A percentile compares a stretch with the other conserved stretches of the same genome.
Conservation (phyloP, 1,140 invertebrate species). For the Rhizoglyphus robini region DNA sequence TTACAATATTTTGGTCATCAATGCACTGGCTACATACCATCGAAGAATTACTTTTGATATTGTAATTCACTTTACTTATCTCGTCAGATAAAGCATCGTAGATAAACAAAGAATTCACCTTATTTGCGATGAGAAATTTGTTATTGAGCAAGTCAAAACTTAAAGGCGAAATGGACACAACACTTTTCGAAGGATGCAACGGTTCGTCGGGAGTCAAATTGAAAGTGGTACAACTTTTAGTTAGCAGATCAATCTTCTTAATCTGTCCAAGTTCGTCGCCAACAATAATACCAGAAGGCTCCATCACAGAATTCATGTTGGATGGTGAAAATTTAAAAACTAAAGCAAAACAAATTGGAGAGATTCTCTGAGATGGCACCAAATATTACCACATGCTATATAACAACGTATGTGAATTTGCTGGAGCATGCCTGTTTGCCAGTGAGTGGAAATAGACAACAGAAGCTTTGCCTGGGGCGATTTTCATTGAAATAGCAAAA, state of each 20-base stretch:
- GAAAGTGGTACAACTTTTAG: neutral
- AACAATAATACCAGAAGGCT: constrained; percentile 14
- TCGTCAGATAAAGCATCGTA: constrained; percentile 17
- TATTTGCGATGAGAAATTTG: constrained; percentile 14
- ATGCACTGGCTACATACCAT: constrained; percentile 19
- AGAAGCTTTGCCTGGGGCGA: no score
- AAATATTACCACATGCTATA: neutral
- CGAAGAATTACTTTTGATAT: neutral
- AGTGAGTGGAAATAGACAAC: neutral
- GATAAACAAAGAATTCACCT: constrained; percentile 6
- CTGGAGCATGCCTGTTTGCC: neutral
- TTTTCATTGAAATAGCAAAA: no score
- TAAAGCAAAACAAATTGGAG: neutral
- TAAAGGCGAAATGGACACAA: constrained; percentile 14
- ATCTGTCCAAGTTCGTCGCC: constrained; percentile 24
- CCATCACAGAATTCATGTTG: neutral
- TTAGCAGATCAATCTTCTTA: constrained; percentile 14
- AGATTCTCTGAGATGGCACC: neutral
- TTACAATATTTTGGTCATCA: constrained; percentile 19
- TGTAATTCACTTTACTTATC: neutral
- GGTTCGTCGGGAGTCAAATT: constrained; percentile 5
- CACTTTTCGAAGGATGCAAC: constrained; percentile 14
- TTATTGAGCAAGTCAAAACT: neutral
- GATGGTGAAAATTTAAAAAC: neutral
- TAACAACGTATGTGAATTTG: neutral